These are phyloP conservation scores for Acleris cristana DNA, from an alignment of 2,888 invertebrate species.

Conservation along the genomic window DNA sequence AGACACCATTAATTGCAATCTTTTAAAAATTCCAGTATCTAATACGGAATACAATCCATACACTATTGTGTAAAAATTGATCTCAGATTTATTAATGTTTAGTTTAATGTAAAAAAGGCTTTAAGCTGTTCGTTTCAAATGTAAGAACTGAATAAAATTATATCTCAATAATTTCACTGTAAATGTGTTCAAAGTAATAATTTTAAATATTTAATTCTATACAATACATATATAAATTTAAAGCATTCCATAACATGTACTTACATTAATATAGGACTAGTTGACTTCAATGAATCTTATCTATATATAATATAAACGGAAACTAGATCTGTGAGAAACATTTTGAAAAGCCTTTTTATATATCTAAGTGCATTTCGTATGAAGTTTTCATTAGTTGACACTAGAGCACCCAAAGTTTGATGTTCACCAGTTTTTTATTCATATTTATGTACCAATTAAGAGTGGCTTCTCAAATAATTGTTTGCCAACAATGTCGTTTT, in stretches of 20 bases:
- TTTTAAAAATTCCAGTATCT: conserved; percentile 27
- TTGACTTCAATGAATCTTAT: conserved; percentile 6
- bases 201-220: conserved; percentile 30
- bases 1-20: conserved; percentile 22
- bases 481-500: too few relatives aligned
- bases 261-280: not conserved
- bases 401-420: conserved; percentile 51
- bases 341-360: conserved; percentile 15
- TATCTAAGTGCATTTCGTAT: conserved; percentile 16
- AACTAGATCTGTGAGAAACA: conserved; percentile 11
- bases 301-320: conserved; percentile 2
- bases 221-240: conserved; percentile 16
- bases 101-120: conserved; percentile 23
- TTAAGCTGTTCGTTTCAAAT: conserved; percentile 29
- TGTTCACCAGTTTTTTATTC: conserved; percentile 48
- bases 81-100: conserved; percentile 25
- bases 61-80: conserved; percentile 31
- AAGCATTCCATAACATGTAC: conserved; percentile 15
- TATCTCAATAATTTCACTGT: conserved; percentile 28
- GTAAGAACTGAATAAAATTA: conserved; percentile 28
- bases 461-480: conserved; percentile 13
- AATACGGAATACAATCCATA: conserved; percentile 20
- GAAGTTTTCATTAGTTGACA: conserved; percentile 46
- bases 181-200: conserved; percentile 35
- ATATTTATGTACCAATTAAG: conserved; percentile 44